Percentiles rank a stretch among this genome's conserved stretches.
Evolutionary conservation across 2,113 vertebrate species (phyloP).

Genomic region (Choloepus hoffmanni): DNA sequence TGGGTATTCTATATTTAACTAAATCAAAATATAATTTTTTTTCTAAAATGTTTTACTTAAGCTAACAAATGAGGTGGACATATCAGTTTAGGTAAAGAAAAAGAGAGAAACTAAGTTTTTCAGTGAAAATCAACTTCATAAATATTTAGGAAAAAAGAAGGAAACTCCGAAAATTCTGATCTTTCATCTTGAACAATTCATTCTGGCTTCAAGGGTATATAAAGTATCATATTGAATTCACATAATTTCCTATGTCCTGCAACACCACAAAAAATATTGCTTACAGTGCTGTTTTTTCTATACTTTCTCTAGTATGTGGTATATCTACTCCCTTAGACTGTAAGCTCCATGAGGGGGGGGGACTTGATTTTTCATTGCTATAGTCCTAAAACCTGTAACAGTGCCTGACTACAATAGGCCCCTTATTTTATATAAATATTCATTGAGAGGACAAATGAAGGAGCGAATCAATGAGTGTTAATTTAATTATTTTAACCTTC

Average conservation of each 20-base stretch:
- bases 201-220: not conserved
- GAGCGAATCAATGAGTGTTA: not conserved
- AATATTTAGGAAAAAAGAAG: not conserved
- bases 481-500: not conserved
- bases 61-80: not conserved
- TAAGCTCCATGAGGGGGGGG: not conserved
- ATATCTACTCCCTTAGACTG: not conserved
- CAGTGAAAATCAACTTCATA: not conserved
- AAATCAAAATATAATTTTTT: not conserved
- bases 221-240: not conserved
- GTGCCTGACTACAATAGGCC: accelerated
- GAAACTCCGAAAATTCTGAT: not conserved
- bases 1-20: not conserved
- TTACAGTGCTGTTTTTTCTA: not conserved
- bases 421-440: not conserved
- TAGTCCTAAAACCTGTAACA: not conserved
- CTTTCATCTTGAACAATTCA: not conserved
- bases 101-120: not conserved
- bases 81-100: not conserved
- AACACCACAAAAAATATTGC: not conserved
- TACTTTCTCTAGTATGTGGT: not conserved
- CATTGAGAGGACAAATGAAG: not conserved
- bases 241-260: not conserved
- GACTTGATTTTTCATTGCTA: not conserved
- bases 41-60: conserved; percentile 13